Evolutionary conservation across 2,888 invertebrate species (phyloP), one percentile per base, ranked within the genome.

Genomic region (Tricholauxania praeusta): DNA sequence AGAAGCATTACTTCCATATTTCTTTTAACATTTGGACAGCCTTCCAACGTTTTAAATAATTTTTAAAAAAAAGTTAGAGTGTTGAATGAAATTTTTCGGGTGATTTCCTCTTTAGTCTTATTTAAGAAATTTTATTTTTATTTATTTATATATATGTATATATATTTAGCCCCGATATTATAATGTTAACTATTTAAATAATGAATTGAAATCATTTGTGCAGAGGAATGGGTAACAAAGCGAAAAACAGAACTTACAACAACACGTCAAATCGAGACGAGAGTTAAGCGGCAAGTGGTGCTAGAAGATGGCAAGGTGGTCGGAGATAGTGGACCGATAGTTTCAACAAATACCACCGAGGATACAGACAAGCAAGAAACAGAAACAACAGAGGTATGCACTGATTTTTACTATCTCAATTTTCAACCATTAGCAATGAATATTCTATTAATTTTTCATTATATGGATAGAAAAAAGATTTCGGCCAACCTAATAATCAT

Each of bases 161-260:
- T 39, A 39, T 39, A 39, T n/a, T n/a, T 39, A 39, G 5, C 8
- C 7, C 2, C 39, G 10, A 39, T 10, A 2, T 39, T 39, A 10
- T 28, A 28, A 28, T 39, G 39, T 39, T 39, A 1, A 39, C 2
- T 39, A 10, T 39, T 39, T 5, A 7, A 39, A 4, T 10, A 39
- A 39, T 39, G 8, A 39, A 63, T 53, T 39, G 8, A 39, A 63
- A 47, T 51, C 10, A 17, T 14, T 8, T 32, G 69, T 90, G 72
- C 91, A 96, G 96, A 96, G 89, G 96, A 96, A 93, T 95, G 95
- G 95, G 92, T 96, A 87, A 96, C 95, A 81, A 93, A 94, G 85
- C 95, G 95, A 89, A 95, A 94, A 88, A 94, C 94, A 81, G 96
- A 96, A 88, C 91, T 96, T 84, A 94, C 94, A 79, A 96, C 96